Conservation (phyloP, 2,888 invertebrate species). For the Anthophora plumipes region DNA sequence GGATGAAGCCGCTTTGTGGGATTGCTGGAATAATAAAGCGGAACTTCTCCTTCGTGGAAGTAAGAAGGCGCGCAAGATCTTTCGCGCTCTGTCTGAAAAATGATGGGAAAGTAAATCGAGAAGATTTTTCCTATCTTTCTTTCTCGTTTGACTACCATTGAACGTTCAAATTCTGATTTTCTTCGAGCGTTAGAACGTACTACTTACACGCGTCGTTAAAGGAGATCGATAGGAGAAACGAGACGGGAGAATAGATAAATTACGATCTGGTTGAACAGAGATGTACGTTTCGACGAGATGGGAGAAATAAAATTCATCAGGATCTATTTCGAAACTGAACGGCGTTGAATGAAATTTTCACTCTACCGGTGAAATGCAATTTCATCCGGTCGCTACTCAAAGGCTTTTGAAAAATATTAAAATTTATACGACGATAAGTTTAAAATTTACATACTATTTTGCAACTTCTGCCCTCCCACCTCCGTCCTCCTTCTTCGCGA, state of each 20-base stretch:
- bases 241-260: not conserved
- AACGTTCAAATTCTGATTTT: not conserved
- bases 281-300: slow-evolving; percentile 24
- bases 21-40: slow-evolving; percentile 24
- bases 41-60: not conserved
- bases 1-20: slow-evolving; percentile 14
- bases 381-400: slow-evolving; percentile 6
- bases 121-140: not conserved
- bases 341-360: slow-evolving; percentile 36
- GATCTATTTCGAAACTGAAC: slow-evolving; percentile 28
- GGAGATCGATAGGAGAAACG: not conserved
- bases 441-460: slow-evolving; percentile 40
- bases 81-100: not conserved
- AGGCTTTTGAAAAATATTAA: slow-evolving; percentile 34
- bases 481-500: not conserved
- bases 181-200: too few relatives aligned
- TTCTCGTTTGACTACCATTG: not conserved
- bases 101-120: too few relatives aligned
- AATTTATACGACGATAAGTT: slow-evolving; percentile 37
- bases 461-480: slow-evolving; percentile 13
- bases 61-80: not conserved
- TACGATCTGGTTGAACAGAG: slow-evolving; percentile 8
- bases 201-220: not conserved
- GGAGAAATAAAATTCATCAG: slow-evolving; percentile 34
- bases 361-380: slow-evolving; percentile 16